These are phyloP conservation scores for Cherax destructor DNA, from an alignment of 1,140 invertebrate species.

Conservation along the genomic window DNA sequence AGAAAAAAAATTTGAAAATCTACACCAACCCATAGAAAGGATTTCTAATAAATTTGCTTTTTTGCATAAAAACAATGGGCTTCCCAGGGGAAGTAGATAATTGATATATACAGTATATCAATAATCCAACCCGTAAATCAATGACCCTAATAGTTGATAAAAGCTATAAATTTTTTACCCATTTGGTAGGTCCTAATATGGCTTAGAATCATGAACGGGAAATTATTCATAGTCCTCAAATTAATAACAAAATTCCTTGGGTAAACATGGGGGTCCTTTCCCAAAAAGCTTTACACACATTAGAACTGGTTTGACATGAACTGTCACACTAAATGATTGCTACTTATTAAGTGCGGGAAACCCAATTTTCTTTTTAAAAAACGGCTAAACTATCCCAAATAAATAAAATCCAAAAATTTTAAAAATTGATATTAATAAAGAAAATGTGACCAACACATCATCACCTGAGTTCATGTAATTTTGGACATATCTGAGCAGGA, in stretches of 20 bases:
- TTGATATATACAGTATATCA: conserved; percentile 41
- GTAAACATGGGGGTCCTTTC: background rate
- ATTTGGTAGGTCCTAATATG: conserved; percentile 66
- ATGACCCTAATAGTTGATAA: conserved; percentile 47
- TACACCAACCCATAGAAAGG: conserved; percentile 64
- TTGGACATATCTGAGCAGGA: conserved; percentile 38
- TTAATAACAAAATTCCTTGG: background rate
- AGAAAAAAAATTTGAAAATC: conserved; percentile 43
- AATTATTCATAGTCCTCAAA: background rate
- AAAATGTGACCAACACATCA: conserved; percentile 23
- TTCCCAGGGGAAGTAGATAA: conserved; percentile 63
- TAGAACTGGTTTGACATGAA: background rate
- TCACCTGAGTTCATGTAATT: conserved; percentile 38
- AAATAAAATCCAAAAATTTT: background rate
- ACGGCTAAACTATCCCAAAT: background rate
- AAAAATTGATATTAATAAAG: background rate
- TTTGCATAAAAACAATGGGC: conserved; percentile 55
- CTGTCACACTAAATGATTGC: no score
- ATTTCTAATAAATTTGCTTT: conserved; percentile 61
- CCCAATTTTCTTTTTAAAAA: background rate
- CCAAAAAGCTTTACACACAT: background rate
- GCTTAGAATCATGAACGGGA: conserved; percentile 47
- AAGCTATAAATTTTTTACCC: conserved; percentile 51
- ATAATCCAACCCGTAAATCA: conserved; percentile 49
- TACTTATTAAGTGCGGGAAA: no score